Percentiles rank a stretch among this genome's conserved stretches.
Conservation (phyloP, 2,797 vertebrate genomes). For the Macroramphosus scolopax region DNA sequence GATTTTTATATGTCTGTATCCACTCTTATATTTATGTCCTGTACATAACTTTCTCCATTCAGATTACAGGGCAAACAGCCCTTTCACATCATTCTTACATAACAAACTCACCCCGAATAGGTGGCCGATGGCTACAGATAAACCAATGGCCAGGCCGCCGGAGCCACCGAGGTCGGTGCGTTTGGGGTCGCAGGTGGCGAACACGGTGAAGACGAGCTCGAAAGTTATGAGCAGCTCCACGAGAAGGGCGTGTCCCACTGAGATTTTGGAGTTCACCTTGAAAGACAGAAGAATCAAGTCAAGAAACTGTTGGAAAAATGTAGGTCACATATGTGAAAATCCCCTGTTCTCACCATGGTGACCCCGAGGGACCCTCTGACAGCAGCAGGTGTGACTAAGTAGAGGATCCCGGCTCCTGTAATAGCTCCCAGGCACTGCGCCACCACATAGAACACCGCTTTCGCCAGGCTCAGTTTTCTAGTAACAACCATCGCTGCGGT, state of each 20-base stretch:
- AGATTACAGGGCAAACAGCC: too few species aligned
- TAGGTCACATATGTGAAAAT: background rate
- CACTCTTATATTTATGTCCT: too few species aligned
- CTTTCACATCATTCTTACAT: background rate
- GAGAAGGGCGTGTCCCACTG: slow-evolving; percentile 86
- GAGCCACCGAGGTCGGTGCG: slow-evolving; percentile 89
- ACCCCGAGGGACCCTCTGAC: slow-evolving; percentile 84
- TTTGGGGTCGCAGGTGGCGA: slow-evolving; percentile 93
- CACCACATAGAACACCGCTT: slow-evolving; percentile 87
- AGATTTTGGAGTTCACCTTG: slow-evolving; percentile 85
- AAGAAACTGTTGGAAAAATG: background rate
- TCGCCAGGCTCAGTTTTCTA: slow-evolving; percentile 89
- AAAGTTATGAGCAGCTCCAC: slow-evolving; percentile 96
- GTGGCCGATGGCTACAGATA: slow-evolving; percentile 93
- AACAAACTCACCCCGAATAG: slow-evolving; percentile 90
- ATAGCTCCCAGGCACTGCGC: slow-evolving; percentile 92
- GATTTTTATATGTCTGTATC: too few species aligned
- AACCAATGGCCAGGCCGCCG: slow-evolving; percentile 88
- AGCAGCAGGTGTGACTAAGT: slow-evolving; percentile 84
- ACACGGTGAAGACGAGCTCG: slow-evolving; percentile 92
- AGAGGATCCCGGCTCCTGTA: slow-evolving; percentile 86
- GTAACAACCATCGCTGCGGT: slow-evolving; percentile 92
- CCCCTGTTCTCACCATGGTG: slow-evolving; percentile 78
- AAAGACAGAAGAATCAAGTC: background rate
- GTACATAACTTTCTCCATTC: too few species aligned